Conservation (phyloP, 2,888 invertebrate genomes). For the Caenorhabditis drosophilae region DNA sequence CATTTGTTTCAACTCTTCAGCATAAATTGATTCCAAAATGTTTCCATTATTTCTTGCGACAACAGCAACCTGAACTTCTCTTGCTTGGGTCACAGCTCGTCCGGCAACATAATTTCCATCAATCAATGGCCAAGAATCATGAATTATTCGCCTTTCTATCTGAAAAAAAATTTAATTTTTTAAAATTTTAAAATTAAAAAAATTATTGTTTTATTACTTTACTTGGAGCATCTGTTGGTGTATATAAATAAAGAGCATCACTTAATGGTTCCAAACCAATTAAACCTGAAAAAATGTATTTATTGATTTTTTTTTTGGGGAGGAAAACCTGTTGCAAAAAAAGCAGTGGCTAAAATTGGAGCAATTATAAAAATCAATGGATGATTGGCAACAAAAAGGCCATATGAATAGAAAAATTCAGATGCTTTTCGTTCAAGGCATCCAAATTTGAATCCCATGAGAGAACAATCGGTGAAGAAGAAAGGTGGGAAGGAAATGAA, state of each 20-base stretch:
- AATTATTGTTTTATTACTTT: conserved; percentile 27
- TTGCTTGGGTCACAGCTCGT: conserved; percentile 52
- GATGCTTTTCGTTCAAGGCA: conserved; percentile 55
- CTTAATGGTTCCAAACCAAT: conserved; percentile 48
- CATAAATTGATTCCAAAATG: conserved; percentile 77
- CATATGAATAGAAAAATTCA: conserved; percentile 56
- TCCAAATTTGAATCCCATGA: conserved; percentile 38
- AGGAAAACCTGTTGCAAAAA: conserved; percentile 44
- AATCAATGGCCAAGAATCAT: conserved; percentile 56
- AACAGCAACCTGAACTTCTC: conserved; percentile 76
- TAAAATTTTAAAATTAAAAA: background rate
- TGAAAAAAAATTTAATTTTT: conserved; percentile 2
- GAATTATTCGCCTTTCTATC: conserved; percentile 48
- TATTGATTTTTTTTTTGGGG: background rate
- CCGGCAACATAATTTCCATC: conserved; percentile 59
- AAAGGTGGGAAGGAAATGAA: too few relatives aligned
- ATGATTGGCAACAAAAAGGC: conserved; percentile 47
- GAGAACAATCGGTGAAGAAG: background rate
- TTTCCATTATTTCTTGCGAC: conserved; percentile 81
- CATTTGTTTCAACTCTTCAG: conserved; percentile 47
- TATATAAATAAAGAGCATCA: conserved; percentile 63
- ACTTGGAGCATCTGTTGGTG: conserved; percentile 59
- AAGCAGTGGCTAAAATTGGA: conserved; percentile 44
- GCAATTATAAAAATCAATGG: conserved; percentile 53
- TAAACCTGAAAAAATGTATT: conserved; percentile 19